Percentiles rank a stretch among this genome's conserved stretches.
Conservation (phyloP, 2,797 vertebrate species). For the Ptychadena robeensis region DNA sequence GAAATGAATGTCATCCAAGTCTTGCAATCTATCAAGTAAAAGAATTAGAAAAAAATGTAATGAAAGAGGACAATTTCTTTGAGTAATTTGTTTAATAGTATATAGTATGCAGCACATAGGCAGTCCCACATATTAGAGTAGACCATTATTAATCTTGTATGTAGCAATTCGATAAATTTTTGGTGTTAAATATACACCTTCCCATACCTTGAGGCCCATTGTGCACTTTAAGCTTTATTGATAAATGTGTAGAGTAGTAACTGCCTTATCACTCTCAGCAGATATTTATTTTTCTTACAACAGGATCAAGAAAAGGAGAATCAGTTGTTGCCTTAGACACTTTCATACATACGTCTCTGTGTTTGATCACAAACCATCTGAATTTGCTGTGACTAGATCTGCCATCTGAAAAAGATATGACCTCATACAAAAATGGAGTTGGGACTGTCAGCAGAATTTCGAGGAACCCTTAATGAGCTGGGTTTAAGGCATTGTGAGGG, state of each 20-base stretch:
- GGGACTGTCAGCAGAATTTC: conserved; percentile 10
- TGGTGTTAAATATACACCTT: background rate
- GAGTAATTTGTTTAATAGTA: too few species aligned
- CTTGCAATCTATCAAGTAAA: too few species aligned
- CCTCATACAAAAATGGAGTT: conserved; percentile 16
- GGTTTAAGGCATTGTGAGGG: background rate
- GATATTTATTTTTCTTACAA: background rate
- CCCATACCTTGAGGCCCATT: background rate
- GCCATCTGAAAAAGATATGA: conserved; percentile 15
- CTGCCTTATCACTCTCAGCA: background rate
- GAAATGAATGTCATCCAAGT: too few species aligned
- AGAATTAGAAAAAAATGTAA: too few species aligned
- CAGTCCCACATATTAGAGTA: too few species aligned
- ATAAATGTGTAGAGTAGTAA: background rate
- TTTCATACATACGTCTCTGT: background rate
- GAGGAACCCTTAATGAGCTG: conserved; percentile 15
- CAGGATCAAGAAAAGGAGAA: background rate
- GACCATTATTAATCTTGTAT: too few species aligned
- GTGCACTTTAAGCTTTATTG: background rate
- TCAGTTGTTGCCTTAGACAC: background rate
- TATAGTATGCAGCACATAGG: too few species aligned
- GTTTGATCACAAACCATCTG: background rate
- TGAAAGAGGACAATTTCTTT: too few species aligned
- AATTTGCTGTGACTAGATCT: background rate
- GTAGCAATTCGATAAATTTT: too few species aligned